A percentile compares a stretch with the other conserved stretches of the same genome.
phyloP scores from a whole-genome alignment of 1,140 invertebrate genomes.

The Aculops lycopersici region DNA sequence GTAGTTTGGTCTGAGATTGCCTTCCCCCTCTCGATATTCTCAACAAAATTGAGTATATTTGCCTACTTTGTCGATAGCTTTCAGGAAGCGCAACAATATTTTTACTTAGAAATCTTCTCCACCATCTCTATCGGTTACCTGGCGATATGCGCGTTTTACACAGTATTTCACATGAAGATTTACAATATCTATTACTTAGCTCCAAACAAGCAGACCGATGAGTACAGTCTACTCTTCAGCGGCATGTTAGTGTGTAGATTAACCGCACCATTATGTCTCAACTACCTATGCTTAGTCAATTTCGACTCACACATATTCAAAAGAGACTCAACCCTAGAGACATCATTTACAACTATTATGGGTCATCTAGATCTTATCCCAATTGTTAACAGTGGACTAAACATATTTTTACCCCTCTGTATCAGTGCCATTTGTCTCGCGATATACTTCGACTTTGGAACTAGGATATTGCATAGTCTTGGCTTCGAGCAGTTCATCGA shows the following conservation, averaged over 20 bases:
- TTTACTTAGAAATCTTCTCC: conserved; percentile 41
- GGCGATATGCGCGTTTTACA: conserved; percentile 87
- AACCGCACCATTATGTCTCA: conserved; percentile 88
- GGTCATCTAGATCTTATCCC: conserved; percentile 94
- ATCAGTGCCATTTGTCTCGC: conserved; percentile 70
- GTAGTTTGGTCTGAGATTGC: conserved; percentile 96
- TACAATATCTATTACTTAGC: conserved; percentile 90
- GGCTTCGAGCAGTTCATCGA: conserved; percentile 84
- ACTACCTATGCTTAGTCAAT: conserved; percentile 85
- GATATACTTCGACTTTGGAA: conserved; percentile 79
- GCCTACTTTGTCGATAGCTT: conserved; percentile 58
- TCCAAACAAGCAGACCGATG: conserved; percentile 84
- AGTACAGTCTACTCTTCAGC: conserved; percentile 90
- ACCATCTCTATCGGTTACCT: conserved; percentile 67
- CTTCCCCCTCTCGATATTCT: conserved; percentile 54
- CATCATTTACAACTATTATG: conserved; percentile 86
- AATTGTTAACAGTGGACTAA: conserved; percentile 87
- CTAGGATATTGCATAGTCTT: conserved; percentile 39
- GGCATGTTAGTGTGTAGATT: conserved; percentile 76
- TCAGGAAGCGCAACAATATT: conserved; percentile 52
- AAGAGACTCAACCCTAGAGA: conserved; percentile 33
- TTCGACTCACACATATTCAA: conserved; percentile 88
- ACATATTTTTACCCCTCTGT: conserved; percentile 91
- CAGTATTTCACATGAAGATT: conserved; percentile 73
- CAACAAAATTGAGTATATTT: conserved; percentile 69